Base-by-base conservation (phyloP, 1,140 invertebrate genomes). In the Trichonephila clavipes region DNA sequence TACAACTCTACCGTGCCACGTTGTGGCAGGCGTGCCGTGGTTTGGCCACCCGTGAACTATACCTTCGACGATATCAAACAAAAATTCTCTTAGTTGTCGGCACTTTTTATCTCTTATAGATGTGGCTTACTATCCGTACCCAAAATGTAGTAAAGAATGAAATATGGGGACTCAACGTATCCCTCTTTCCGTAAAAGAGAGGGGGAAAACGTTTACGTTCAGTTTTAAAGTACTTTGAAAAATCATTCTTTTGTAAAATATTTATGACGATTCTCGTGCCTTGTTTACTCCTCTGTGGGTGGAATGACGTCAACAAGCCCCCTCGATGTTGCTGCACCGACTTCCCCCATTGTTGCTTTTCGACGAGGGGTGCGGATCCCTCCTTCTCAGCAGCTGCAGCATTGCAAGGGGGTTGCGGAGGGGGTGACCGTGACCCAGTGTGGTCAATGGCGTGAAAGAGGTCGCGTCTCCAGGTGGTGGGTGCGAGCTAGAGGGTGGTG, bases 381-480 rank as follows among this genome's bases (percentile, higher is more conserved):
- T 19, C 24, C 87, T 24, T 24, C 62, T 12, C 24, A 59, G 69
- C 88, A 90, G 88, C 88, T 90, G 88, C 69, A 85, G 21, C 21
- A 58, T 24, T 18, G 72, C 24, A 28, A 40, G 14, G 16, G 28
- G 72, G 51, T 44, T 14, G 62, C 8, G 14, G 59, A 8, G 72
- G 72, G 90, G 90, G 90, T 85, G 90, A 66, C 90, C 90, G 90
- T 92, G 90, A 85, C 90, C 90, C 62, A 92, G 90, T 85, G 81
- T 28, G 81, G 77, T 64, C 82, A 83, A 90, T 82, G 72, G 89
- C 69, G 89, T 62, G 89, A 90, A 90, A 90, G 89, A 90, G 89
- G 69, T 88, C 86, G 59, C 72, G 28, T 61, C 34, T 69, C 90
- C 90, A 92, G 90, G 90, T 92, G 24, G 59, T 58, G 40, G 83